A percentile compares a stretch with the other conserved stretches of the same genome.
phyloP scores from a whole-genome alignment of 2,888 invertebrate genomes.

The Diaperis boleti region DNA sequence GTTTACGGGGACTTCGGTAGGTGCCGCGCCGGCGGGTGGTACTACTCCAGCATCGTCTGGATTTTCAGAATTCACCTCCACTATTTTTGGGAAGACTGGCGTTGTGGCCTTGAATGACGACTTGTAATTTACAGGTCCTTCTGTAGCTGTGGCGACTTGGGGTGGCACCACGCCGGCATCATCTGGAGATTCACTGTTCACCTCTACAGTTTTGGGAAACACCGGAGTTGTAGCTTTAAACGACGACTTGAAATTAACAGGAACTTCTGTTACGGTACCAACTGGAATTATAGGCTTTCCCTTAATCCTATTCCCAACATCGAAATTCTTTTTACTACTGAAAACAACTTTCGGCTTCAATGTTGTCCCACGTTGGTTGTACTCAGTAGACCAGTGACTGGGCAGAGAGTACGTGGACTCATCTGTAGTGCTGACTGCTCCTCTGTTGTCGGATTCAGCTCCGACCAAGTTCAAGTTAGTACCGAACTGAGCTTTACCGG shows the following conservation, averaged over 20 bases:
- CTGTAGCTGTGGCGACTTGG: too few relatives aligned
- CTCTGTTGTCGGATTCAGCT: conserved; percentile 67
- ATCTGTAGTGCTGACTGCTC: conserved; percentile 63
- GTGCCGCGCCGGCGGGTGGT: too few relatives aligned
- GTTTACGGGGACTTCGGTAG: conserved; percentile 43
- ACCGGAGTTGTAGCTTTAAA: conserved; percentile 54
- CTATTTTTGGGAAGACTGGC: conserved; percentile 51
- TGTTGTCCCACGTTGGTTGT: conserved; percentile 46
- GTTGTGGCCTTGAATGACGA: conserved; percentile 52
- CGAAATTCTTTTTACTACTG: conserved; percentile 17
- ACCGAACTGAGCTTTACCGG: conserved; percentile 45
- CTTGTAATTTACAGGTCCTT: conserved; percentile 46
- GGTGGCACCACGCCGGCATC: conserved; percentile 39
- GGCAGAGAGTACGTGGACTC: conserved; percentile 69
- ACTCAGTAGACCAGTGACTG: conserved; percentile 70
- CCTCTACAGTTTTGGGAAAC: conserved; percentile 47
- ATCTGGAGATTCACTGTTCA: conserved; percentile 18
- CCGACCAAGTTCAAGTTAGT: conserved; percentile 64
- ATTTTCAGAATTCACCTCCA: conserved; percentile 27
- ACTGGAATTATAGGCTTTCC: conserved; percentile 6
- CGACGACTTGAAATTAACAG: conserved; percentile 49
- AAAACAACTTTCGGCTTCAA: conserved; percentile 15
- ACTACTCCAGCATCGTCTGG: conserved; percentile 32
- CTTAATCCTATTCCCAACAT: conserved; percentile 6
- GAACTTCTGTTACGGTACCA: conserved; percentile 4